Percentiles rank a stretch among this genome's conserved stretches.
These are phyloP conservation scores for Philotrypesis tridentata DNA, from an alignment of 1,140 invertebrate genomes.

Conservation along the genomic window DNA sequence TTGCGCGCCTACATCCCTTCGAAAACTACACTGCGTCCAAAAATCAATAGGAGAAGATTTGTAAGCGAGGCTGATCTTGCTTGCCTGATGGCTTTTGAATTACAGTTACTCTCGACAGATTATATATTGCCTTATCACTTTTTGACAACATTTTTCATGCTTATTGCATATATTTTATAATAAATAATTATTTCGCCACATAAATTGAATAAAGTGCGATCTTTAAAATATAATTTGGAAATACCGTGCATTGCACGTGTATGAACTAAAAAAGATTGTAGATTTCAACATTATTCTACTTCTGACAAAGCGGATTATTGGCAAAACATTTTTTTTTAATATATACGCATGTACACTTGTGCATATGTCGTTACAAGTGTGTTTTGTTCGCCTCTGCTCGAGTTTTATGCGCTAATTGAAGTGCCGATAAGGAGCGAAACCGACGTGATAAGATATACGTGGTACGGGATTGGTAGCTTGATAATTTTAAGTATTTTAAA, in stretches of 20 bases:
- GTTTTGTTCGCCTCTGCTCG: background rate
- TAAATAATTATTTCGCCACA: no score
- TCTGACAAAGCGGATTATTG: background rate
- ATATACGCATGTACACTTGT: slow-evolving; percentile 16
- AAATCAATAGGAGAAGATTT: background rate
- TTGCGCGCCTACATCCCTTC: background rate
- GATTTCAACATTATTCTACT: no score
- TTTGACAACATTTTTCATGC: no score
- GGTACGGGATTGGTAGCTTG: slow-evolving; percentile 12
- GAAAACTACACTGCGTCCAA: background rate
- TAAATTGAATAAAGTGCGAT: no score
- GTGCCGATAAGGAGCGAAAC: slow-evolving; percentile 23
- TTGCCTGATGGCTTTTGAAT: no score
- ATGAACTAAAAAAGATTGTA: no score
- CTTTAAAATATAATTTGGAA: no score
- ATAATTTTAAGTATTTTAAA: background rate
- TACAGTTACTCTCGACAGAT: no score
- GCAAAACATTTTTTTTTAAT: background rate
- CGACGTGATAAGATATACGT: slow-evolving; percentile 35
- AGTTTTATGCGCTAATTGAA: slow-evolving; percentile 30
- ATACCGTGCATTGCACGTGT: no score
- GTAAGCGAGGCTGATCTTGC: background rate
- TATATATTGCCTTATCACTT: no score
- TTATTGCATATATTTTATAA: no score
- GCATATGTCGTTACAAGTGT: slow-evolving; percentile 21